Evolutionary conservation across 2,797 vertebrate genomes (phyloP), one percentile per base, ranked within the genome.

Genomic region (Cossypha niveicapilla): DNA sequence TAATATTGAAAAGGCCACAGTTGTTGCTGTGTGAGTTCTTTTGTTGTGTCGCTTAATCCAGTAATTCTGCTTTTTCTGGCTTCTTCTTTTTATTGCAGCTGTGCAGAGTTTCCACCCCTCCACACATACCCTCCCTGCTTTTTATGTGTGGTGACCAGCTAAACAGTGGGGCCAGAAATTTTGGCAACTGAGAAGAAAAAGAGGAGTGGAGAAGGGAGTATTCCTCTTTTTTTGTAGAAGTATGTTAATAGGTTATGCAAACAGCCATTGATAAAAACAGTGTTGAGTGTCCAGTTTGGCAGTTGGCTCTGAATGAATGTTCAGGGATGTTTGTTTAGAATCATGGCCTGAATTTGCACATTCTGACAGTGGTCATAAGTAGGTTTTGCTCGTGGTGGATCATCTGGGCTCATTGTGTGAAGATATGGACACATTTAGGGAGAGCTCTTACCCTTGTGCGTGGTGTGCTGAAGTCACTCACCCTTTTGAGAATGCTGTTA

Each of bases 91-190:
- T 53, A 24, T 32, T 63, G 41, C 3, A 0, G 15, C 7, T 0
- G 0, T 67, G 22, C 18, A 34, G 11, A 3, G 3, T 3, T 45
- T 25, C 6, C 10, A 5, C 6, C 6, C 9, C 27, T 57, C 7
- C 24, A 9, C 45, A 47, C 45, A 15, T 14, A 9, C n/a, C n/a
- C 30, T 39, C 28, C 18, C 2, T 10, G 2, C 25, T 68, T 51
- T 34, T 76, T 19, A 8, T 45, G 19, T 3, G 0, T 39, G 11
- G n/a, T 35, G 34, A 53, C 27, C 51, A 42, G 50, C 14, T 78
- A 19, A 78, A 19, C 11, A 27, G 7, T 11, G 0, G 1, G 28
- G 11, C 25, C 23, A 21, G 60, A 27, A 48, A 27, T 35, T 72
- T 35, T 85, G 72, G 27, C 21, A 18, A 4, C 34, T 42, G 41